Conservation (phyloP, 2,888 invertebrate genomes). For the Tromatobia lineatoria region DNA sequence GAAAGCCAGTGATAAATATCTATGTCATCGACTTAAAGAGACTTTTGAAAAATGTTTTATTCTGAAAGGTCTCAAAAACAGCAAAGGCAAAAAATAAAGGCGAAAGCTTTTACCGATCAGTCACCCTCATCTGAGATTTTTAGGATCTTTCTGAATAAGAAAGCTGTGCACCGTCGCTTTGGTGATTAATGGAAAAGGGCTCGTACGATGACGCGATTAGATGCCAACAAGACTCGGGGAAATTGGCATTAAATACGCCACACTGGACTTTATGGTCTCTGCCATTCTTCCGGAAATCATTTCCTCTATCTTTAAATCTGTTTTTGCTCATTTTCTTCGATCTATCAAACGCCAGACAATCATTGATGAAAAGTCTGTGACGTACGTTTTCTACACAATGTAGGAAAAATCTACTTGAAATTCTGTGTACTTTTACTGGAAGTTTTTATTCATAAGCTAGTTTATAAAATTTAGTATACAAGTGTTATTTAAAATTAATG, state of each 20-base stretch:
- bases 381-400: no score
- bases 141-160: not conserved
- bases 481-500: no score
- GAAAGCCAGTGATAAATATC: not conserved
- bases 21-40: not conserved
- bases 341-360: not conserved
- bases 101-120: not conserved
- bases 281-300: not conserved
- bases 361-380: no score
- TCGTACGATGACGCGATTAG: constrained; percentile 3
- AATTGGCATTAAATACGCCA: constrained; percentile 3
- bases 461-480: no score
- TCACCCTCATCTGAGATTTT: not conserved
- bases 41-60: not conserved
- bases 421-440: no score
- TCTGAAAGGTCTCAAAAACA: not conserved
- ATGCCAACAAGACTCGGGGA: not conserved
- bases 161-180: not conserved
- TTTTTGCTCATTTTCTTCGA: not conserved
- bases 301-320: not conserved
- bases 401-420: no score
- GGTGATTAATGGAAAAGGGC: not conserved
- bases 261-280: not conserved
- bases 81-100: not conserved
- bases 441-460: no score